A percentile compares a stretch with the other conserved stretches of the same genome.
phyloP scores from a whole-genome alignment of 2,888 invertebrate genomes.

The Tetragnatha montana region DNA sequence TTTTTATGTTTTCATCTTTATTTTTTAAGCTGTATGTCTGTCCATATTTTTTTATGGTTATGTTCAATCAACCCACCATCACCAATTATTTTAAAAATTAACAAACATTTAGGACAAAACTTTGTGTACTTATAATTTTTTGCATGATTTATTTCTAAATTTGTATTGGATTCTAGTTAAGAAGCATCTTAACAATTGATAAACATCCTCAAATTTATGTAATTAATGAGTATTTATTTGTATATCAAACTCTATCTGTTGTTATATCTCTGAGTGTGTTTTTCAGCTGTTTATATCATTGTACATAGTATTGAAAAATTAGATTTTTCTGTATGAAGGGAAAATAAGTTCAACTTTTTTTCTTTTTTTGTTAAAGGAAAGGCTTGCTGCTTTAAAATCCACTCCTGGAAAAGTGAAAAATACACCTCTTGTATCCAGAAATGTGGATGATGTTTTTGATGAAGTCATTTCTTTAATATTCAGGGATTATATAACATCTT shows the following conservation, averaged over 20 bases:
- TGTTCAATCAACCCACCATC: too few species aligned
- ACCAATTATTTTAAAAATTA: too few species aligned
- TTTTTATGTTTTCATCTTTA: too few species aligned
- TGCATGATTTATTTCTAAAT: neutral
- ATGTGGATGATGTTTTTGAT: conserved; percentile 88
- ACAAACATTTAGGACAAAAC: too few species aligned
- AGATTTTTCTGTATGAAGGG: too few species aligned
- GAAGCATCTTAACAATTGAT: neutral
- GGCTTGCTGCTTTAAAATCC: conserved; percentile 39
- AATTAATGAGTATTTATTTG: neutral
- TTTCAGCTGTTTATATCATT: too few species aligned
- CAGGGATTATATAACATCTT: conserved; percentile 86
- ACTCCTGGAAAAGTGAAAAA: conserved; percentile 56
- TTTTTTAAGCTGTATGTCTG: too few species aligned
- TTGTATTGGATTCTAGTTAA: neutral
- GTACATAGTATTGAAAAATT: too few species aligned
- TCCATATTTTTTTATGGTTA: too few species aligned
- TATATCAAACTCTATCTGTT: neutral
- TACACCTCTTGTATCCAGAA: conserved; percentile 79
- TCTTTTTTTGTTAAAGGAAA: conserved; percentile 45
- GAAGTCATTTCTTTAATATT: conserved; percentile 87
- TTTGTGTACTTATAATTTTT: neutral
- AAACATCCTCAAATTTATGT: neutral
- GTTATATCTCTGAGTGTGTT: neutral
- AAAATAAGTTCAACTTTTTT: too few species aligned